These are phyloP conservation scores for Prietella phreatophila DNA, from an alignment of 2,113 vertebrate genomes.

Conservation along the genomic window DNA sequence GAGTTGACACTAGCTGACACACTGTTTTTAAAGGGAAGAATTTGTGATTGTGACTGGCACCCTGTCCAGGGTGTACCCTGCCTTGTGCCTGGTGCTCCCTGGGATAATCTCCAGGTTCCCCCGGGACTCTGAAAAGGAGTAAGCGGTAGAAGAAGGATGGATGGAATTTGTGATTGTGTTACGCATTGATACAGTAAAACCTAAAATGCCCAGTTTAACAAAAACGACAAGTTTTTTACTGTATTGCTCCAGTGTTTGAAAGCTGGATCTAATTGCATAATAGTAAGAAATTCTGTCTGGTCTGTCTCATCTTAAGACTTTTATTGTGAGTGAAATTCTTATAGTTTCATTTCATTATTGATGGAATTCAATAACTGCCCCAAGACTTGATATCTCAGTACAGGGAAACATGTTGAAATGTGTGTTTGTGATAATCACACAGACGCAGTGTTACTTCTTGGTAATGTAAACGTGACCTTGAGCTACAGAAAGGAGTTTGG, in stretches of 20 bases:
- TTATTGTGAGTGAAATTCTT: neutral
- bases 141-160: too few relatives aligned
- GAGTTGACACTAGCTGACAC: too few relatives aligned
- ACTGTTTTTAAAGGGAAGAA: neutral
- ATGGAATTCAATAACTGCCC: neutral
- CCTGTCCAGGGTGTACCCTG: too few relatives aligned
- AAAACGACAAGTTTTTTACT: neutral
- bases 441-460: neutral
- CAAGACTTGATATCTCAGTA: neutral
- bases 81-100: too few relatives aligned
- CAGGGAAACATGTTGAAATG: neutral
- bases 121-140: too few relatives aligned
- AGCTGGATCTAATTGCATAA: neutral
- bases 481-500: neutral
- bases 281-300: neutral
- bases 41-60: too few relatives aligned
- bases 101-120: too few relatives aligned
- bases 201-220: neutral
- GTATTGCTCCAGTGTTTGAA: neutral
- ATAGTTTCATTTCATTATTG: neutral
- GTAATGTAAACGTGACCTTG: neutral
- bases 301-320: constrained; percentile 9
- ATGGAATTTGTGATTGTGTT: neutral
- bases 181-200: neutral
- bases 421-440: neutral